Percentiles rank a stretch among this genome's conserved stretches.
phyloP scores from a whole-genome alignment of 2,888 invertebrate species.

The Prionchulus punctatus region DNA sequence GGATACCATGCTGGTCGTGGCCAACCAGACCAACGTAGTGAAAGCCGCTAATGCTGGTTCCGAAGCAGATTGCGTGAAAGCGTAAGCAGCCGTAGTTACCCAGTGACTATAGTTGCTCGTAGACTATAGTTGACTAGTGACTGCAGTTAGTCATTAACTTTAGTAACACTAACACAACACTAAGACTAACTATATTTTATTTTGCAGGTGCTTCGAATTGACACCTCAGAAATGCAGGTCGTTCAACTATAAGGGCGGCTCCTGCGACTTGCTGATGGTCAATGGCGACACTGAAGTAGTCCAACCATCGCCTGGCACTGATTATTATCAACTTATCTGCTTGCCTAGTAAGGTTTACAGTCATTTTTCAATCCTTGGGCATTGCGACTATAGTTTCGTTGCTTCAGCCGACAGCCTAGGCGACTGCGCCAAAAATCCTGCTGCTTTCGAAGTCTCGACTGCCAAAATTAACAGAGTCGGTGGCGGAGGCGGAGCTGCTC shows the following conservation, averaged over 20 bases:
- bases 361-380: background rate
- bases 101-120: background rate
- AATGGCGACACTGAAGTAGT: background rate
- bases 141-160: too few species aligned
- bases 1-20: background rate
- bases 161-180: too few species aligned
- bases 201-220: conserved; percentile 16
- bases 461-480: background rate
- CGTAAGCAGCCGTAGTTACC: background rate
- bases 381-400: background rate
- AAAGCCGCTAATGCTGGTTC: background rate
- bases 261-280: conserved; percentile 20
- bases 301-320: conserved; percentile 17
- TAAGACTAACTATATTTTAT: too few species aligned
- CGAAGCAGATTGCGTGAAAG: background rate
- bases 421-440: background rate
- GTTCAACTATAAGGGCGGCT: conserved; percentile 27
- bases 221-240: conserved; percentile 29
- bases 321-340: conserved; percentile 29
- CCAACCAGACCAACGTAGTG: background rate
- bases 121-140: too few species aligned
- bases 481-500: background rate
- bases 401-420: background rate
- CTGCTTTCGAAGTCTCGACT: background rate
- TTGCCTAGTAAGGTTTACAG: conserved; percentile 16